Evolutionary conservation across 2,113 vertebrate species (phyloP), one percentile per base, ranked within the genome.

Genomic region (Peromyscus californicus): DNA sequence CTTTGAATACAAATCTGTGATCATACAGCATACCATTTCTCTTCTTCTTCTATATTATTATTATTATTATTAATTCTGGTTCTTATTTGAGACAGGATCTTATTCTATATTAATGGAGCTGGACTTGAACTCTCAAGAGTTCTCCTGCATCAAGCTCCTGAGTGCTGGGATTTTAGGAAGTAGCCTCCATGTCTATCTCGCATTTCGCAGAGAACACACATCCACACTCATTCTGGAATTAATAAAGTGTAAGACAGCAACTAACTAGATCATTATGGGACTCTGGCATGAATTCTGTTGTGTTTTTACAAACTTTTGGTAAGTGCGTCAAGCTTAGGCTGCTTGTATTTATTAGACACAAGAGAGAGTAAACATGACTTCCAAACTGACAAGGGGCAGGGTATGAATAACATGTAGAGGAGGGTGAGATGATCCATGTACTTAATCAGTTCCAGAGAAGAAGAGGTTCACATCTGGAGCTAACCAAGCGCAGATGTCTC

Each of bases 301-400:
- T 86, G 2, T 45, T 86, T 91, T 7, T 36, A 12, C 45, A 94
- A 85, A 82, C 33, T 61, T 95, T 86, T 90, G 33, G 51, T 89
- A 78, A 6, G 22, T 9, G 86, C 78, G 15, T 63, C 85, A 65
- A 21, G 48, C 3, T 42, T 69, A 45, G 63, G 16, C 79, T 84
- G 61, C 16, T 88, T 96, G 94, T 69, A 17, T 80, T 93, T 96
- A 54, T 45, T 70, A 80, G 54, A 61, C 33, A 33, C 17, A 31
- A 93, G 42, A 33, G 90, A 79, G 17, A 48, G 7, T 92, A 42
- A 92, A 13, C 63, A 72, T 51, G 0, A 72, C 24, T 86, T 95
- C 79, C 83, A 33, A 33, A 87, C 6, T 75, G 48, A 90, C 11
- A 74, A 83, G 48, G 19, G 54, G 19, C 24, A 78, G 59, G 59